phyloP scores from a whole-genome alignment of 1,140 invertebrate genomes.

The Caenorhabditis elegans region DNA sequence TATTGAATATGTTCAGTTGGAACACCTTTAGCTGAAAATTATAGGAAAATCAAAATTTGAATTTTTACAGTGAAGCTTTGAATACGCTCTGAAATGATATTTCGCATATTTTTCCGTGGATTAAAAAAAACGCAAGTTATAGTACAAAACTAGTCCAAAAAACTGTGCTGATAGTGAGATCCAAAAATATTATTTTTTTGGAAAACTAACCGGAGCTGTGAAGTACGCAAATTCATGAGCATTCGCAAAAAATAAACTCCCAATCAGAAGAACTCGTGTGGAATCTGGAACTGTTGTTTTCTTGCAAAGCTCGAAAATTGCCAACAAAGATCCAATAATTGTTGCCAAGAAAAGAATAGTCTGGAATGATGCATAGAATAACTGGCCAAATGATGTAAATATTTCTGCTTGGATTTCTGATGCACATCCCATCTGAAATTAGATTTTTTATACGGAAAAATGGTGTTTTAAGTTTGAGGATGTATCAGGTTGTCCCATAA shows the following conservation, averaged over 20 bases:
- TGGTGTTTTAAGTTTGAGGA: too few species aligned
- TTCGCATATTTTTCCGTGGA: too few species aligned
- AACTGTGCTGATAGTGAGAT: too few species aligned
- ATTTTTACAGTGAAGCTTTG: too few species aligned
- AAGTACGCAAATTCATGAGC: background rate
- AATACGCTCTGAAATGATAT: too few species aligned
- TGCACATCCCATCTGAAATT: background rate
- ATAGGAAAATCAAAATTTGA: too few species aligned
- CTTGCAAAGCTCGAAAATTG: background rate
- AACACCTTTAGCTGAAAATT: background rate
- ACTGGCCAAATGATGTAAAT: background rate
- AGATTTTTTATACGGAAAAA: too few species aligned
- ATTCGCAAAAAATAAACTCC: background rate
- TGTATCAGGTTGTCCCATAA: too few species aligned
- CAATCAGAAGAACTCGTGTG: background rate
- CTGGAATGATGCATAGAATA: background rate
- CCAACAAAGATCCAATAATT: background rate
- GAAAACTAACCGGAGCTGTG: background rate
- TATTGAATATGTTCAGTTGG: background rate
- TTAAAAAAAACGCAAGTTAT: too few species aligned
- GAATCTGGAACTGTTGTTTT: slow-evolving; percentile 12
- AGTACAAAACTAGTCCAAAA: too few species aligned
- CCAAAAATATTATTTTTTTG: too few species aligned
- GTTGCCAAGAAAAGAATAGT: background rate
- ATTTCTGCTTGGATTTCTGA: background rate